Evolutionary conservation across 2,888 invertebrate species (phyloP).

Genomic region (Danaus chrysippus): DNA sequence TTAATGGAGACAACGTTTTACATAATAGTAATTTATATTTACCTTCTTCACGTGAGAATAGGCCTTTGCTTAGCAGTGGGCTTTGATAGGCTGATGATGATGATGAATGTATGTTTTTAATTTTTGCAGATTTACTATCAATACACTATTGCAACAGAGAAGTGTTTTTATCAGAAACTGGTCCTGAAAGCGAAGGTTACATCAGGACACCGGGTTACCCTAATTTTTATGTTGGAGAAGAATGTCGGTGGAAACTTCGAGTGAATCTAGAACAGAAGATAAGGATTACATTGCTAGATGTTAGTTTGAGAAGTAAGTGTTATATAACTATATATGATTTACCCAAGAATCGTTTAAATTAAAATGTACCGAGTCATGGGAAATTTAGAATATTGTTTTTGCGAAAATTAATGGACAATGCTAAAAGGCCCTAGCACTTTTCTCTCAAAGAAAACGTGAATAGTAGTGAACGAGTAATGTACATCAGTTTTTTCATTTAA

Average conservation of each 20-base stretch:
- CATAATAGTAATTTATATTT: too few species aligned
- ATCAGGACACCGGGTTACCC: constrained; percentile 87
- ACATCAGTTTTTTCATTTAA: too few species aligned
- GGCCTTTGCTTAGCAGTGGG: too few species aligned
- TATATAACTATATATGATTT: neutral
- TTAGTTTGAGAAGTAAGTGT: constrained; percentile 83
- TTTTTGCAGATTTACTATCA: constrained; percentile 69
- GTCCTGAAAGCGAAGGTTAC: constrained; percentile 80
- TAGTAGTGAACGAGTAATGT: too few species aligned
- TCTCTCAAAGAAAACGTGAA: too few species aligned
- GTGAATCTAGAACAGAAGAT: constrained; percentile 82
- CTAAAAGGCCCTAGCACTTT: too few species aligned
- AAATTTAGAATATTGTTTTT: neutral
- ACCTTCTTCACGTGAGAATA: too few species aligned
- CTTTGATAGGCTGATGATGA: too few species aligned
- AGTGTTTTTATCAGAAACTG: constrained; percentile 57
- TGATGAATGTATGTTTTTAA: neutral
- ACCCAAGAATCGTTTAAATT: neutral
- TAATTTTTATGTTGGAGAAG: constrained; percentile 83
- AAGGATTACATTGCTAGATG: constrained; percentile 82
- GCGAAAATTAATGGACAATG: too few species aligned
- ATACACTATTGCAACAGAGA: constrained; percentile 79
- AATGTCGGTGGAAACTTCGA: constrained; percentile 83
- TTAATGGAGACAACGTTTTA: too few species aligned
- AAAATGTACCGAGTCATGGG: neutral